Evolutionary conservation across 2,797 vertebrate genomes (phyloP).

Genomic region (Dicrostonyx torquatus): DNA sequence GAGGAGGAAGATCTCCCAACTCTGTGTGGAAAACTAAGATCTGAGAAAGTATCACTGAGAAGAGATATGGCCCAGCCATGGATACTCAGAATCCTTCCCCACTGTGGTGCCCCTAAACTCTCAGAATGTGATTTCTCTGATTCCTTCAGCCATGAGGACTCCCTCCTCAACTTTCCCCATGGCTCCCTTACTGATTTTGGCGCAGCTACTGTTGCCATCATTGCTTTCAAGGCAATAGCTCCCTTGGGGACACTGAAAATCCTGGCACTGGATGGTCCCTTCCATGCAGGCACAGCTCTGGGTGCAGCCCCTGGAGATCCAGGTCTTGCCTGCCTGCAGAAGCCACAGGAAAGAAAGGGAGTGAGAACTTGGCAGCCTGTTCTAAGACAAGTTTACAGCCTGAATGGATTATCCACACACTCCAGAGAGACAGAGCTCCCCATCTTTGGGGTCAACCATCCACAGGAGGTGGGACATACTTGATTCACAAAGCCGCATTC

Average conservation of each 20-base stretch:
- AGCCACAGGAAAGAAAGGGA: background rate
- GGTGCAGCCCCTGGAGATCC: constrained; percentile 86
- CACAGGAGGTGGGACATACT: background rate
- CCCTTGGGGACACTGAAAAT: constrained; percentile 81
- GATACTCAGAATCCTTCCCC: background rate
- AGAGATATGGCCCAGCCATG: background rate
- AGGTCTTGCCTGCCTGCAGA: constrained; percentile 88
- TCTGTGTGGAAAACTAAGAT: background rate
- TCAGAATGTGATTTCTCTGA: background rate
- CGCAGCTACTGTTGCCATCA: constrained; percentile 64
- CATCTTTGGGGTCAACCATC: background rate
- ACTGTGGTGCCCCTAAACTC: background rate
- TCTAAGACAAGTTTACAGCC: background rate
- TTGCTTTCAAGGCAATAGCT: constrained; percentile 84
- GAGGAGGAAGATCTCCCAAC: background rate
- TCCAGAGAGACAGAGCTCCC: no score
- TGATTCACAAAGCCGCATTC: background rate
- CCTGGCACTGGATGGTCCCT: constrained; percentile 80
- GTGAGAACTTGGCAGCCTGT: background rate
- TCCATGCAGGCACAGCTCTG: constrained; percentile 85
- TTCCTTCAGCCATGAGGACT: background rate
- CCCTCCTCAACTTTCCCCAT: background rate
- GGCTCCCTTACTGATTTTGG: constrained; percentile 84
- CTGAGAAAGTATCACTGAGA: background rate
- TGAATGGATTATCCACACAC: background rate